phyloP scores from a whole-genome alignment of 2,888 invertebrate species.

The Norana najaformis region DNA sequence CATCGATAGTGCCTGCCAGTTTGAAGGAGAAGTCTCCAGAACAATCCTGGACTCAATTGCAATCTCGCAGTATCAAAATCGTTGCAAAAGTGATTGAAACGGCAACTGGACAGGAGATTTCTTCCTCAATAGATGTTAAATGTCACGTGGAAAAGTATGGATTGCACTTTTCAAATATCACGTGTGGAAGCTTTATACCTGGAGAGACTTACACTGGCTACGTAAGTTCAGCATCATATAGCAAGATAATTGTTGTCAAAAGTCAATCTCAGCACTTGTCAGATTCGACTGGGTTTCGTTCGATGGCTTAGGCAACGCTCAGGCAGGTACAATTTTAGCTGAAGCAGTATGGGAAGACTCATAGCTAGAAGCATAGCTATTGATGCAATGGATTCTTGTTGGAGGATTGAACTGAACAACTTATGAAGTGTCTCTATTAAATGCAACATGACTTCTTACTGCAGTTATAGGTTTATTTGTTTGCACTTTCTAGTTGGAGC shows the following conservation, averaged over 20 bases:
- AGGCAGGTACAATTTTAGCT: too few relatives aligned
- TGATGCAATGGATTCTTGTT: too few relatives aligned
- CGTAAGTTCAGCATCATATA: neutral
- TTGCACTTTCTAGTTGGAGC: neutral
- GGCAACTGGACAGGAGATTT: neutral
- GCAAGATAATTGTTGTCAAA: neutral
- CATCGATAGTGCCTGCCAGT: neutral
- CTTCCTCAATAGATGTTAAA: neutral
- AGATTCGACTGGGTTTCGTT: too few relatives aligned
- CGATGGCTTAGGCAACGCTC: too few relatives aligned
- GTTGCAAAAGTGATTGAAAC: neutral
- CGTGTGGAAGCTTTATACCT: constrained; percentile 5
- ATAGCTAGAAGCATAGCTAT: too few relatives aligned
- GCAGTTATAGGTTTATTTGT: neutral
- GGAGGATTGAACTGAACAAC: too few relatives aligned
- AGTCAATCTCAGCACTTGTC: neutral
- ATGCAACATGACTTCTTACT: too few relatives aligned
- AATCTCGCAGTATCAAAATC: neutral
- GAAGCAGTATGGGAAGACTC: too few relatives aligned
- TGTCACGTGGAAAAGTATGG: neutral
- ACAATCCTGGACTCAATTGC: neutral
- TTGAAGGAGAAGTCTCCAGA: constrained; percentile 5
- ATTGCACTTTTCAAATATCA: neutral
- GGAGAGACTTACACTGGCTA: neutral
- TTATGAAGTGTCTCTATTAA: too few relatives aligned